Evolutionary conservation across 1,140 invertebrate species (phyloP).

Genomic region (Pogonognathellus flavescens): DNA sequence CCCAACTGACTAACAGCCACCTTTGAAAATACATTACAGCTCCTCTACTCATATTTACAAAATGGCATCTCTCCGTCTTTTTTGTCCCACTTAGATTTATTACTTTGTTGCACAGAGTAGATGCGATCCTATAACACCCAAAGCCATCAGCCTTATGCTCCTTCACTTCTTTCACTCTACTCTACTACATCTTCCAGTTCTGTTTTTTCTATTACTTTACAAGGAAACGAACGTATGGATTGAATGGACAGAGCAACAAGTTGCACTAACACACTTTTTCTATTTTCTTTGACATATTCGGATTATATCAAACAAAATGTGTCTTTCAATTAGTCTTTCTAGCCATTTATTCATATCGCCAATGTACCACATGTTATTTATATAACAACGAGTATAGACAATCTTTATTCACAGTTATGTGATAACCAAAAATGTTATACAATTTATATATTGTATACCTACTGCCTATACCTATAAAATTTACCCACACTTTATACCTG

Average conservation of each 20-base stretch:
- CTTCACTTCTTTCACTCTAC: background rate
- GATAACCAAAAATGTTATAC: too few relatives aligned
- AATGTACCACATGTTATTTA: too few relatives aligned
- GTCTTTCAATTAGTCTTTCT: background rate
- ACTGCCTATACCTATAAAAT: too few relatives aligned
- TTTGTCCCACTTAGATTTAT: constrained; percentile 12
- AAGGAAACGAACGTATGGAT: background rate
- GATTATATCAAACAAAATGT: background rate
- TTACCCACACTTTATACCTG: too few relatives aligned
- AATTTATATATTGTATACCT: too few relatives aligned
- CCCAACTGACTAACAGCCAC: background rate
- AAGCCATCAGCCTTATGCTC: background rate
- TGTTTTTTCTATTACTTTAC: background rate
- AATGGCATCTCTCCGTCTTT: background rate
- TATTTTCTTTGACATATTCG: constrained; percentile 13
- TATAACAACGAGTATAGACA: too few relatives aligned
- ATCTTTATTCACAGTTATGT: too few relatives aligned
- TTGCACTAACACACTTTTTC: constrained; percentile 1
- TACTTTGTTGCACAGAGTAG: background rate
- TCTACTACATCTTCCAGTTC: background rate
- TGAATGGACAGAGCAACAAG: constrained; percentile 13
- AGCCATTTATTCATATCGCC: background rate
- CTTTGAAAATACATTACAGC: constrained; percentile 6
- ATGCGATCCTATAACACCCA: background rate
- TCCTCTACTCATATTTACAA: background rate